These are phyloP conservation scores for Sarcophaga variegata DNA, from an alignment of 2,888 invertebrate genomes.

Conservation along the genomic window DNA sequence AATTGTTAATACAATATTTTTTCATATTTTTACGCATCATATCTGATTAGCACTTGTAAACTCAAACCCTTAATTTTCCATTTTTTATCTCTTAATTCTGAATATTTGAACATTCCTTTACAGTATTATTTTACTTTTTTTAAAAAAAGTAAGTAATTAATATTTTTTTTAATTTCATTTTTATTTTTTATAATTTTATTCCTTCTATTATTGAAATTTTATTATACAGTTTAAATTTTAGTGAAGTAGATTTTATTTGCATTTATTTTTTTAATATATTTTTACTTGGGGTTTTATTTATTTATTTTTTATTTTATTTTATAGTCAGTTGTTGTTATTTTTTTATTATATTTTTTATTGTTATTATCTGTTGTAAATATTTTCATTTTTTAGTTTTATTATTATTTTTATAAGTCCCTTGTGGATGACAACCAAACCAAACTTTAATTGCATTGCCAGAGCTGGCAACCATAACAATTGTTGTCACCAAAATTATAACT, in stretches of 20 bases:
- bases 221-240: not conserved
- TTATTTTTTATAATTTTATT: not conserved
- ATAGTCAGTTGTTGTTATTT: too few relatives aligned
- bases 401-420: not conserved
- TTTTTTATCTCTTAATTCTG: slow-evolving; percentile 25
- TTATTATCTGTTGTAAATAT: too few relatives aligned
- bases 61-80: slow-evolving; percentile 40
- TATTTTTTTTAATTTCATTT: too few relatives aligned
- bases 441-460: too few relatives aligned
- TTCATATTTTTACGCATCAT: slow-evolving; percentile 60
- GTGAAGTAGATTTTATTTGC: not conserved
- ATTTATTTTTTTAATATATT: not conserved
- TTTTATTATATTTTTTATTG: too few relatives aligned
- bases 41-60: slow-evolving; percentile 58
- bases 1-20: not conserved
- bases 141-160: too few relatives aligned
- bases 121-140: slow-evolving; percentile 34
- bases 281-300: not conserved
- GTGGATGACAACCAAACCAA: too few relatives aligned
- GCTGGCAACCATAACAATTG: too few relatives aligned
- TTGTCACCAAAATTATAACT: too few relatives aligned
- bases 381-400: not conserved
- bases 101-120: slow-evolving; percentile 62
- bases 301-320: not conserved
- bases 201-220: slow-evolving; percentile 21